Evolutionary conservation across 2,888 invertebrate genomes (phyloP).

Genomic region (Neoaliturus tenellus): DNA sequence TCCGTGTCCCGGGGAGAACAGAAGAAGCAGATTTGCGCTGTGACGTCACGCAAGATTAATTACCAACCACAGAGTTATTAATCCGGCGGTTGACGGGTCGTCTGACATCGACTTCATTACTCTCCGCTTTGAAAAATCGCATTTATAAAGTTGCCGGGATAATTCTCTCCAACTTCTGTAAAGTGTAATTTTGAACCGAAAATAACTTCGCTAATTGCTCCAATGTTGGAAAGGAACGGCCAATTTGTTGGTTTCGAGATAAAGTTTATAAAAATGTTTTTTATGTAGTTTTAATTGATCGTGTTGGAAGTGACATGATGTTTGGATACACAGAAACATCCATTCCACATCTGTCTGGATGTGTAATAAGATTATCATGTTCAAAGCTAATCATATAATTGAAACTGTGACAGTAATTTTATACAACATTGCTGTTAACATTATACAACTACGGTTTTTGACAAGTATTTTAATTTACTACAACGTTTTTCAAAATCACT

Average conservation of each 20-base stretch:
- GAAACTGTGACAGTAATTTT: too few species aligned
- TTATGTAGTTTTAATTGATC: too few species aligned
- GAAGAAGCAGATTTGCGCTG: slow-evolving; percentile 15
- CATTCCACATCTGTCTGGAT: too few species aligned
- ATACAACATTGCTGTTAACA: too few species aligned
- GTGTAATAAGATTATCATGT: too few species aligned
- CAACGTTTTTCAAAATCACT: too few species aligned
- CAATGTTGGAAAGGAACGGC: not conserved
- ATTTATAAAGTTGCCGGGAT: slow-evolving; percentile 1
- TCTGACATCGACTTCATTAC: slow-evolving; percentile 30
- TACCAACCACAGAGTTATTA: slow-evolving; percentile 17
- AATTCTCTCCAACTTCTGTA: not conserved
- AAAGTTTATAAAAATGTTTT: too few species aligned
- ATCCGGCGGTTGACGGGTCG: slow-evolving; percentile 11
- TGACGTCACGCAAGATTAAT: slow-evolving; percentile 29
- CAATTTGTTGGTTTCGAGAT: not conserved
- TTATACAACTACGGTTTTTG: too few species aligned
- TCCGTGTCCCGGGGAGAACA: not conserved
- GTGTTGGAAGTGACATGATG: too few species aligned
- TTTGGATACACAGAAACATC: too few species aligned
- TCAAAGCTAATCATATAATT: too few species aligned
- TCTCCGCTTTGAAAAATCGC: slow-evolving; percentile 25
- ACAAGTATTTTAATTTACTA: too few species aligned
- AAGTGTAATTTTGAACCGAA: not conserved
- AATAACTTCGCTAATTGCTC: not conserved